A percentile compares a stretch with the other conserved stretches of the same genome.
Evolutionary conservation across 1,140 invertebrate species (phyloP).

Genomic region (Drosophila littoralis): DNA sequence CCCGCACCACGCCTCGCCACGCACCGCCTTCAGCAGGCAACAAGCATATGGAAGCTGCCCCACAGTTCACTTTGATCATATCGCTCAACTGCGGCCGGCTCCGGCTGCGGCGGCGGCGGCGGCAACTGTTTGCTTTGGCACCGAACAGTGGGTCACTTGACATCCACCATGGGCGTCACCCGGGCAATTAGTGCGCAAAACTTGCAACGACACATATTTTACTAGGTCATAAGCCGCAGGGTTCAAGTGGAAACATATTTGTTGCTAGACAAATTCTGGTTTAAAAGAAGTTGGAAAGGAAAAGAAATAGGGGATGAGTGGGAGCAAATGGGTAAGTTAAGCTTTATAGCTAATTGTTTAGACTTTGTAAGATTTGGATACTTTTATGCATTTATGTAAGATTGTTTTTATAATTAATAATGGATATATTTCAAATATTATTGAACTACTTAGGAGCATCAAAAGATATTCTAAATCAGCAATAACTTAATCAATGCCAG

Average conservation of each 20-base stretch:
- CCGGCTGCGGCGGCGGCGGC: not conserved
- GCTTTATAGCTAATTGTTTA: no score
- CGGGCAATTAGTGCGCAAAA: conserved; percentile 46
- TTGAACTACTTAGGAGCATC: no score
- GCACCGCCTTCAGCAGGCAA: conserved; percentile 65
- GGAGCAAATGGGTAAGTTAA: no score
- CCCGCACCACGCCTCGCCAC: conserved; percentile 5
- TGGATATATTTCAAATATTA: no score
- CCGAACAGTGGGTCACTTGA: conserved; percentile 60
- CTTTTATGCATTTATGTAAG: no score
- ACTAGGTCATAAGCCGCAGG: conserved; percentile 21
- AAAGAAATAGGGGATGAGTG: no score
- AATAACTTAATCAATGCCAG: no score
- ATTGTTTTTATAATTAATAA: no score
- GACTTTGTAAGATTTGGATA: no score
- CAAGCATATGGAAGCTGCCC: conserved; percentile 62
- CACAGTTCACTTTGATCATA: conserved; percentile 73
- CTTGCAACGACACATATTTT: conserved; percentile 30
- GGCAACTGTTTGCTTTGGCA: conserved; percentile 73
- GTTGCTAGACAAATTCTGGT: not conserved
- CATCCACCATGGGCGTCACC: conserved; percentile 56
- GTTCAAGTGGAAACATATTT: not conserved
- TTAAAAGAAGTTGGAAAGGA: no score
- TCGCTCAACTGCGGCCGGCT: conserved; percentile 20
- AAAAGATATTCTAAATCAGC: no score